Evolutionary conservation across 2,888 invertebrate species (phyloP).

Genomic region (Lysandra coridon): DNA sequence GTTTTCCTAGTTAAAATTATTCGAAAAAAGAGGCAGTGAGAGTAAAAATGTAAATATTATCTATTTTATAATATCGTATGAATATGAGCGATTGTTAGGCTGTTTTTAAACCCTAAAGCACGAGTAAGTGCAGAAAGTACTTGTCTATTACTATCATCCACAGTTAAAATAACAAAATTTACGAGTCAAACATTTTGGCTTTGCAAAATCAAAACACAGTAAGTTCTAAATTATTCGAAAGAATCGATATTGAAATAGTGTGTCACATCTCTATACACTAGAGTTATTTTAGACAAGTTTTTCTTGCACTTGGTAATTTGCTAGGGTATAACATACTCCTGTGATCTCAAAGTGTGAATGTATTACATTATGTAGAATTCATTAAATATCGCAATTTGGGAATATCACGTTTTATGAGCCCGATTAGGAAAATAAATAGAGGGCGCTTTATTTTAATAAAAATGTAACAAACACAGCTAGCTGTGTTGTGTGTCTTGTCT

Average conservation of each 20-base stretch:
- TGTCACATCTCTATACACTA: background rate
- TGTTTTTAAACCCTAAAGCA: constrained; percentile 61
- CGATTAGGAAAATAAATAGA: background rate
- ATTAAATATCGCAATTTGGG: constrained; percentile 47
- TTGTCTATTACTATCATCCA: constrained; percentile 44
- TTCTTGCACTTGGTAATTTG: constrained; percentile 57
- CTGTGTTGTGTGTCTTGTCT: background rate
- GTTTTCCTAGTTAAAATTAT: constrained; percentile 1
- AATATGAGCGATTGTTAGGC: constrained; percentile 60
- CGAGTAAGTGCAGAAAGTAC: constrained; percentile 52
- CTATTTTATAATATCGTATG: constrained; percentile 55
- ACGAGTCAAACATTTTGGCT: background rate
- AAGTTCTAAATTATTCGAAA: background rate
- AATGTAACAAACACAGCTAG: no score
- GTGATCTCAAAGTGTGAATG: constrained; percentile 79
- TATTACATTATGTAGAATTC: constrained; percentile 49
- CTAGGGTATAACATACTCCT: constrained; percentile 72
- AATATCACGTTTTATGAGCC: constrained; percentile 34
- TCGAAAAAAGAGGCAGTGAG: constrained; percentile 60
- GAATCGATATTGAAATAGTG: background rate
- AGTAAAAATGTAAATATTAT: constrained; percentile 62
- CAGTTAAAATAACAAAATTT: background rate
- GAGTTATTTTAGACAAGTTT: constrained; percentile 33
- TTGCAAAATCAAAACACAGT: constrained; percentile 1
- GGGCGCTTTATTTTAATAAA: background rate